These are phyloP conservation scores for Apamea epomidion DNA, from an alignment of 2,888 invertebrate species.

Conservation along the genomic window DNA sequence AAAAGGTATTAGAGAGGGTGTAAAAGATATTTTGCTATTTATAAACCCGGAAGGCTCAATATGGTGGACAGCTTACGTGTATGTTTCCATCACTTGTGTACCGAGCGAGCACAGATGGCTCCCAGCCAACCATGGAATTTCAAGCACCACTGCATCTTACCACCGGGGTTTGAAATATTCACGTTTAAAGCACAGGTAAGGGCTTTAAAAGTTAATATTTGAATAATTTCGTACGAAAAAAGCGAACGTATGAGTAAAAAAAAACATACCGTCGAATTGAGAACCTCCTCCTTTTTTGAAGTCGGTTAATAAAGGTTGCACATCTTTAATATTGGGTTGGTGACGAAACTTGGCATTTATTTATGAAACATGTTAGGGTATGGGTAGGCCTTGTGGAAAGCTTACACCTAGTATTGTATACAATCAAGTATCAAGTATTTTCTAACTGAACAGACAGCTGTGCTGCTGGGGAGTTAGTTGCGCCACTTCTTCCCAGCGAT, in stretches of 20 bases:
- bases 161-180: slow-evolving; percentile 27
- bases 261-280: too few relatives aligned
- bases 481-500: too few relatives aligned
- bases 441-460: too few relatives aligned
- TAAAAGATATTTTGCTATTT: not conserved
- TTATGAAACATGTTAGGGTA: not conserved
- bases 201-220: too few relatives aligned
- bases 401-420: too few relatives aligned
- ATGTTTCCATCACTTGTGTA: slow-evolving; percentile 1
- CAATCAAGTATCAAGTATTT: too few relatives aligned
- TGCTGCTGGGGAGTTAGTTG: too few relatives aligned
- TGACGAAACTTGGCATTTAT: not conserved
- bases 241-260: not conserved
- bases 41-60: not conserved
- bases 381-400: not conserved
- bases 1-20: not conserved
- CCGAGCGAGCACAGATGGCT: slow-evolving; percentile 50
- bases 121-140: slow-evolving; percentile 53
- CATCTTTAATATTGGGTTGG: not conserved
- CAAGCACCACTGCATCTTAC: slow-evolving; percentile 41
- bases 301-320: not conserved
- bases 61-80: not conserved
- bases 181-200: slow-evolving; percentile 12
- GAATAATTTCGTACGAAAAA: not conserved
- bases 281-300: too few relatives aligned